A percentile compares a stretch with the other conserved stretches of the same genome.
These are phyloP conservation scores for Pelosia muscerda DNA, from an alignment of 2,888 invertebrate genomes.

Conservation along the genomic window DNA sequence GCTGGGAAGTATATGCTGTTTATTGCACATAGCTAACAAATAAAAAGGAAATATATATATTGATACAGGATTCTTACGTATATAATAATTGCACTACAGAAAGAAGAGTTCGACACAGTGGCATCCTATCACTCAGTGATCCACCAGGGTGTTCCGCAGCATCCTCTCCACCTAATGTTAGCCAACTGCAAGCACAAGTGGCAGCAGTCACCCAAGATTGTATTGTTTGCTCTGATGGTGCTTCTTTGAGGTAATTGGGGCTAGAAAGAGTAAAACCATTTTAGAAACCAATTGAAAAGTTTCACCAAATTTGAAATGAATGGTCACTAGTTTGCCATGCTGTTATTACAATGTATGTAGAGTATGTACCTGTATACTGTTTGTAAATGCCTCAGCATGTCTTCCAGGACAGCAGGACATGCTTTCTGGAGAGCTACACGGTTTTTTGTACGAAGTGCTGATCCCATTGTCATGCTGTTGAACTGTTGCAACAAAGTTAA, in stretches of 20 bases:
- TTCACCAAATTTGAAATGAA: not conserved
- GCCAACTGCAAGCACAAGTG: constrained; percentile 76
- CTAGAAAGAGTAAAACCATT: constrained; percentile 17
- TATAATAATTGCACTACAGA: constrained; percentile 73
- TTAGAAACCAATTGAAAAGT: not conserved
- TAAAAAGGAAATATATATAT: not conserved
- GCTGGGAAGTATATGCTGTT: no score
- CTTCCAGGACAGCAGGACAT: constrained; percentile 79
- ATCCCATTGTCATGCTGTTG: constrained; percentile 83
- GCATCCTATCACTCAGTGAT: constrained; percentile 72
- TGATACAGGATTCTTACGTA: constrained; percentile 60
- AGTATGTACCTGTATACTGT: constrained; percentile 74
- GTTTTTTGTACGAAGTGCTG: constrained; percentile 71
- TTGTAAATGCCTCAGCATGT: constrained; percentile 75
- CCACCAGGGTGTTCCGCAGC: constrained; percentile 59
- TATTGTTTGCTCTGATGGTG: constrained; percentile 68
- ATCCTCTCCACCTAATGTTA: constrained; percentile 73
- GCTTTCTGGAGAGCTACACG: constrained; percentile 73
- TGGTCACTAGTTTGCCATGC: not conserved
- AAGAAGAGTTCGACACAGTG: constrained; percentile 74
- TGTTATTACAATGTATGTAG: not conserved
- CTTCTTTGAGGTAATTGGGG: constrained; percentile 68
- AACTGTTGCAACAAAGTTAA: constrained; percentile 60
- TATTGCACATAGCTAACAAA: not conserved
- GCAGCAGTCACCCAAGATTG: constrained; percentile 74